Evolutionary conservation across 1,140 invertebrate species (phyloP).

Genomic region (Drosophila hydei): DNA sequence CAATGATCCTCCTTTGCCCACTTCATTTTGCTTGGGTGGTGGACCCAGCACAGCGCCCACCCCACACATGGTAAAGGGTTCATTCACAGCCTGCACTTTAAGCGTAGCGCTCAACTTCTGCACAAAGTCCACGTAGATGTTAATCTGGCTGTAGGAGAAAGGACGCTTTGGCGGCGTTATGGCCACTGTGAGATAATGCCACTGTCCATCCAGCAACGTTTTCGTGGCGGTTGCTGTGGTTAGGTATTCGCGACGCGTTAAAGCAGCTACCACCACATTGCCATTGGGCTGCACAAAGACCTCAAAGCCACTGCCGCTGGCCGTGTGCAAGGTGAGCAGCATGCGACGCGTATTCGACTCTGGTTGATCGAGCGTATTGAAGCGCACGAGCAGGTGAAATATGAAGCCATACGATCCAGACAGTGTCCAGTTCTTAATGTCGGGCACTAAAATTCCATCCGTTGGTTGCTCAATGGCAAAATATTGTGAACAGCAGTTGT

Average conservation of each 20-base stretch:
- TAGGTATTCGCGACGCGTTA: conserved; percentile 86
- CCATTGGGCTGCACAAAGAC: conserved; percentile 86
- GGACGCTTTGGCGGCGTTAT: conserved; percentile 86
- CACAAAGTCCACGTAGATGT: conserved; percentile 87
- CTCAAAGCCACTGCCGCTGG: conserved; percentile 86
- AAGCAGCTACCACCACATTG: conserved; percentile 85
- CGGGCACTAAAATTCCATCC: conserved; percentile 85
- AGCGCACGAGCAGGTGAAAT: conserved; percentile 86
- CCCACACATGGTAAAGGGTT: conserved; percentile 85
- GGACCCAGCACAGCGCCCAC: conserved; percentile 84
- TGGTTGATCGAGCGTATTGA: conserved; percentile 76
- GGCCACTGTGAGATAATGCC: conserved; percentile 87
- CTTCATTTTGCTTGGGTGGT: conserved; percentile 46
- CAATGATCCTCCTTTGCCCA: conserved; percentile 36
- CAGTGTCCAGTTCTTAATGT: conserved; percentile 85
- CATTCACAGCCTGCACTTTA: conserved; percentile 86
- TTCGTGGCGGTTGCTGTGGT: conserved; percentile 85
- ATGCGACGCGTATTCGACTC: conserved; percentile 58
- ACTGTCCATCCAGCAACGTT: conserved; percentile 85
- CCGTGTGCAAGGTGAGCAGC: conserved; percentile 85
- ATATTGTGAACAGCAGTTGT: conserved; percentile 77
- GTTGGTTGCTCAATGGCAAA: conserved; percentile 85
- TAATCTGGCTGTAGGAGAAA: conserved; percentile 87
- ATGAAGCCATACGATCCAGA: conserved; percentile 86
- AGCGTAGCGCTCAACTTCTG: conserved; percentile 85